phyloP scores from a whole-genome alignment of 2,888 invertebrate species.

The Caenorhabditis afra region DNA sequence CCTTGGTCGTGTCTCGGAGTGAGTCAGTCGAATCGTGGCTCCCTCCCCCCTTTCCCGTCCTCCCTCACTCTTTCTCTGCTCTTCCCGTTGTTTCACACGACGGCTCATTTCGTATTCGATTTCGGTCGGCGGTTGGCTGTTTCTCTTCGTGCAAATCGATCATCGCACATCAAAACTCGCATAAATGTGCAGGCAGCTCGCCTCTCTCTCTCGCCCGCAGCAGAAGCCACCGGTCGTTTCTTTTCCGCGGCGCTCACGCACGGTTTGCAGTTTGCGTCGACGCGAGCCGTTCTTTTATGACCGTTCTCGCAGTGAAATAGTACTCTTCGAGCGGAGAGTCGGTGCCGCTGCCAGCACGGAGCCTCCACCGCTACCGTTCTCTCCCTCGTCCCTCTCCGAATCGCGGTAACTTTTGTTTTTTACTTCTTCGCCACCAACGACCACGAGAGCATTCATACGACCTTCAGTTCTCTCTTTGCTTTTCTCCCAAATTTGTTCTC shows the following conservation, averaged over 20 bases:
- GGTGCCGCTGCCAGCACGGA: slow-evolving; percentile 12
- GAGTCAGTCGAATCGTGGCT: no score
- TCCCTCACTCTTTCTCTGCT: neutral
- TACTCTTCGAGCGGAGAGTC: slow-evolving; percentile 1
- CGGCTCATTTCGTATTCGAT: neutral
- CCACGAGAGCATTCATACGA: neutral
- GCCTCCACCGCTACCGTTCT: slow-evolving; percentile 16
- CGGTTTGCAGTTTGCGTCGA: slow-evolving; percentile 30
- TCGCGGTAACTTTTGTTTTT: neutral
- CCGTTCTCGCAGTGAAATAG: slow-evolving; percentile 9
- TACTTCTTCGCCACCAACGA: neutral
- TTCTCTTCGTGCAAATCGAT: slow-evolving; percentile 4
- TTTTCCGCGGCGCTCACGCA: slow-evolving; percentile 14
- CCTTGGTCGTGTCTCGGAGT: no score
- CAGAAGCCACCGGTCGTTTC: slow-evolving; percentile 1
- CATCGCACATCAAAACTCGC: no score
- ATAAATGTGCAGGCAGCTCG: neutral
- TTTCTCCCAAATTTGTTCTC: neutral
- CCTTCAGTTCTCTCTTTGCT: neutral
- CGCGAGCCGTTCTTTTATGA: slow-evolving; percentile 8
- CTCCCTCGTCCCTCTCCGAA: neutral
- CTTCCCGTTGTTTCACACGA: neutral
- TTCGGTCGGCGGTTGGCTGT: neutral
- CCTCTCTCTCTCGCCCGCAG: slow-evolving; percentile 4
- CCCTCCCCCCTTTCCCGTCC: no score